Evolutionary conservation across 2,888 invertebrate genomes (phyloP).

Genomic region (Clusia tigrina): DNA sequence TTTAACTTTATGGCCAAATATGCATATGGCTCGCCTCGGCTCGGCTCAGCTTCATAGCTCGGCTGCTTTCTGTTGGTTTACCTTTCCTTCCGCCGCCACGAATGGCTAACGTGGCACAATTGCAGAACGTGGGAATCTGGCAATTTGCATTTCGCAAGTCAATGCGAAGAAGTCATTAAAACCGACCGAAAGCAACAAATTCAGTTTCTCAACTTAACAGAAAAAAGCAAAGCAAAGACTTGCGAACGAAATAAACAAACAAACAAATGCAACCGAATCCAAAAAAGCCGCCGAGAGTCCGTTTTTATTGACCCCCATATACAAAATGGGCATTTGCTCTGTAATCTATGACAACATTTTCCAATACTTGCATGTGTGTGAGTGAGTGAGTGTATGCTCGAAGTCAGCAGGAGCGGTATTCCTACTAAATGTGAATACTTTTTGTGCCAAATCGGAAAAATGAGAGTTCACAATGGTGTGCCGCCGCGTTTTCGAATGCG

Average conservation of each 20-base stretch:
- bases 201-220: not conserved
- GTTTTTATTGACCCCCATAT: not conserved
- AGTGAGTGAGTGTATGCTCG: too few relatives aligned
- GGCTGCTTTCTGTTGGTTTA: not conserved
- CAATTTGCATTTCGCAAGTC: constrained; percentile 5
- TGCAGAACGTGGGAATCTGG: not conserved
- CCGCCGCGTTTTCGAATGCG: not conserved
- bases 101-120: too few relatives aligned
- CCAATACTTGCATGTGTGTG: too few relatives aligned
- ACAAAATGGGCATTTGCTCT: constrained; percentile 8
- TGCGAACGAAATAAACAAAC: not conserved
- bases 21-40: not conserved
- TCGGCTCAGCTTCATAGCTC: constrained; percentile 1
- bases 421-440: not conserved
- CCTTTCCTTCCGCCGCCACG: too few relatives aligned
- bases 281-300: not conserved
- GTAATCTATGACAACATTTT: constrained; percentile 4
- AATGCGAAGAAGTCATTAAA: not conserved
- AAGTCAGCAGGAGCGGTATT: not conserved
- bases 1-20: constrained; percentile 3
- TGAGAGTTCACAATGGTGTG: not conserved
- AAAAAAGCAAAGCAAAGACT: not conserved
- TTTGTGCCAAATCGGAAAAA: not conserved
- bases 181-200: not conserved
- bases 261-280: not conserved